These are phyloP conservation scores for Montifringilla adamsi DNA, from an alignment of 2,113 vertebrate genomes.

Conservation along the genomic window DNA sequence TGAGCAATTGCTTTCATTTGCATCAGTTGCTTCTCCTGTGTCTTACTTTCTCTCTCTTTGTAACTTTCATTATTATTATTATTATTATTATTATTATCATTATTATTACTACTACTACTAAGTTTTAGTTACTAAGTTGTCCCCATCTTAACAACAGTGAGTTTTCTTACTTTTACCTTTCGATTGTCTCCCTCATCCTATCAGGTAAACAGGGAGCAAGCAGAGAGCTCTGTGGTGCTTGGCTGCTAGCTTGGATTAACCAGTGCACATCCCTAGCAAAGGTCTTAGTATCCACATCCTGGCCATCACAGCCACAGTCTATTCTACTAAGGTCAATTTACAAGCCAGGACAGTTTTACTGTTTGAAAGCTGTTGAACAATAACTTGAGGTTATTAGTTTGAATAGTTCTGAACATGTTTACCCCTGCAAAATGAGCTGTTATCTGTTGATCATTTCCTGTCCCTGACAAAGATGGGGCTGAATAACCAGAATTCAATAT, in stretches of 20 bases:
- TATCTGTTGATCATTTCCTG: not conserved
- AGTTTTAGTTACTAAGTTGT: not conserved
- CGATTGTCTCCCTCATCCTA: accelerated
- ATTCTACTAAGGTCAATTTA: not conserved
- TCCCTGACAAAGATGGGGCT: not conserved
- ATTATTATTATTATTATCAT: too few species aligned
- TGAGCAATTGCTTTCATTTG: not conserved
- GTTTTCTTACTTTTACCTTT: not conserved
- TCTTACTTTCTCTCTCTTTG: not conserved
- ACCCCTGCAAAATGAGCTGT: not conserved
- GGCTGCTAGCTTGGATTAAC: not conserved
- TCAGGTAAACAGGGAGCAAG: not conserved
- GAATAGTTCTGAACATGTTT: not conserved
- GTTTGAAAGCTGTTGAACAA: not conserved
- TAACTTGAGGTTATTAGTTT: not conserved
- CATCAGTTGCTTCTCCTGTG: not conserved
- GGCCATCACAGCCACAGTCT: not conserved
- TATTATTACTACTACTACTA: too few species aligned
- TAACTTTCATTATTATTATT: not conserved
- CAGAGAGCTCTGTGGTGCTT: not conserved
- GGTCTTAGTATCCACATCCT: not conserved
- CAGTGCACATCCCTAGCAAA: not conserved
- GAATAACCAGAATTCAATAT: not conserved
- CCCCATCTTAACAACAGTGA: not conserved
- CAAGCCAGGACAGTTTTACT: not conserved